These are phyloP conservation scores for Drosophila mauritiana DNA, from an alignment of 1,140 invertebrate species.

Conservation along the genomic window DNA sequence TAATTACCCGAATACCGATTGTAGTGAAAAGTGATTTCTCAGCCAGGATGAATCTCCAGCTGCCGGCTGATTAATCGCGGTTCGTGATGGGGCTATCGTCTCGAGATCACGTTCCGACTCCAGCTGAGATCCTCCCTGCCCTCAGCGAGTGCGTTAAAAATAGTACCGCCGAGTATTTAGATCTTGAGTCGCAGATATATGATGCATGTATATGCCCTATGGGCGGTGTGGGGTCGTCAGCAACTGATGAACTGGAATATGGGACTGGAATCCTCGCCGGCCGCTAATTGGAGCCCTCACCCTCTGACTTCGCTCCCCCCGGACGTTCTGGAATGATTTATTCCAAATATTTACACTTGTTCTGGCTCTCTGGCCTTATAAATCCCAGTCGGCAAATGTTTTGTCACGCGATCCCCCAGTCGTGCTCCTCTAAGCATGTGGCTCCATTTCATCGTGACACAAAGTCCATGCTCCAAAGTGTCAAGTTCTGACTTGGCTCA, in stretches of 20 bases:
- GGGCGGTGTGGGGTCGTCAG: slow-evolving; percentile 46
- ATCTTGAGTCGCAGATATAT: slow-evolving; percentile 36
- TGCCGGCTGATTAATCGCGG: slow-evolving; percentile 76
- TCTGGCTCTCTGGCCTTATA: slow-evolving; percentile 20
- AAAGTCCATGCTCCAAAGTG: slow-evolving; percentile 32
- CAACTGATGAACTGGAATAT: slow-evolving; percentile 39
- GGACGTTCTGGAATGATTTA: slow-evolving; percentile 45
- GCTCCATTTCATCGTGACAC: slow-evolving; percentile 58
- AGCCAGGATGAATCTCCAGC: slow-evolving; percentile 61
- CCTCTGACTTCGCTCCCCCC: not conserved
- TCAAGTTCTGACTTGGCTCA: slow-evolving; percentile 41
- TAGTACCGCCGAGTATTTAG: slow-evolving; percentile 46
- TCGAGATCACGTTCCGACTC: slow-evolving; percentile 66
- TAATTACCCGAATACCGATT: slow-evolving; percentile 7
- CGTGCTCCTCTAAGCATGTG: slow-evolving; percentile 55
- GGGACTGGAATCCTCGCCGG: slow-evolving; percentile 29
- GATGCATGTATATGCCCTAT: slow-evolving; percentile 13
- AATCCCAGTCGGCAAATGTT: slow-evolving; percentile 38
- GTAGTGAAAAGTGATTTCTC: slow-evolving; percentile 73
- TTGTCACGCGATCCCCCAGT: slow-evolving; percentile 46
- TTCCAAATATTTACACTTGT: slow-evolving; percentile 57
- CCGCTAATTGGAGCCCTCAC: slow-evolving; percentile 36
- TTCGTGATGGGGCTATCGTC: slow-evolving; percentile 76
- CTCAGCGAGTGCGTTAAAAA: slow-evolving; percentile 58
- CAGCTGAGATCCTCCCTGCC: slow-evolving; percentile 28